Base-by-base conservation (phyloP, 2,888 invertebrate genomes). In the Sinopyrophorus schimmeli region DNA sequence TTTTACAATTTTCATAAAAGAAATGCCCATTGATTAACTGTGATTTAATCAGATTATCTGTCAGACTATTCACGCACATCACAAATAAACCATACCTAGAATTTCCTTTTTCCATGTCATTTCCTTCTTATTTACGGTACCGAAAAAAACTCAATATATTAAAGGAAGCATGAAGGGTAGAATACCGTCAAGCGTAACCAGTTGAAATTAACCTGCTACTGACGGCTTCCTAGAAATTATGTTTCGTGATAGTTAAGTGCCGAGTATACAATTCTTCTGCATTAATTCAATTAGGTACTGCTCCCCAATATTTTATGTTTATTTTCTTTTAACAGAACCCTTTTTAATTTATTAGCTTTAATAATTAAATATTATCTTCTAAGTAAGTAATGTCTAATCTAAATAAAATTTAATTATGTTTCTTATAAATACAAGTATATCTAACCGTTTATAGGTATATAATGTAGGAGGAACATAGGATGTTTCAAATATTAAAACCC, bases 101-200 rank as follows among this genome's bases (percentile, higher is more conserved):
- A n/a, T n/a, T 41, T 41, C 32, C 32, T 26, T 20, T 32, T 42
- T 42, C 42, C 42, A 42, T 20, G 26, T 42, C 32, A 42, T 32
- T 42, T 42, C 32, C 42, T 42, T 27, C 34, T 42, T 42, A 42
- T 42, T 42, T 42, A 27, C 24, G 34, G 34, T 26, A 26, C 34
- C 42, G 32, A 42, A 42, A 42, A n/a, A 42, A 42, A 42, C 32
- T 42, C 42, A 32, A 42, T 42, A 34, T 42, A 42, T 42, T 42
- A 42, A 42, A 32, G 42, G 42, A 24, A 31, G 32, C 30, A 42
- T 42, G 31, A 42, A 18, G 41, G 42, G 40, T 32, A 26, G 42
- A 34, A 42, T 42, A 42, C 32, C 42, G 42, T 42, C 34, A 42
- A 42, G 42, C 42, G 42, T 42, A 42, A 42, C 42, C 42, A 34